Conservation (phyloP, 2,797 vertebrate species). For the Falco cherrug region DNA sequence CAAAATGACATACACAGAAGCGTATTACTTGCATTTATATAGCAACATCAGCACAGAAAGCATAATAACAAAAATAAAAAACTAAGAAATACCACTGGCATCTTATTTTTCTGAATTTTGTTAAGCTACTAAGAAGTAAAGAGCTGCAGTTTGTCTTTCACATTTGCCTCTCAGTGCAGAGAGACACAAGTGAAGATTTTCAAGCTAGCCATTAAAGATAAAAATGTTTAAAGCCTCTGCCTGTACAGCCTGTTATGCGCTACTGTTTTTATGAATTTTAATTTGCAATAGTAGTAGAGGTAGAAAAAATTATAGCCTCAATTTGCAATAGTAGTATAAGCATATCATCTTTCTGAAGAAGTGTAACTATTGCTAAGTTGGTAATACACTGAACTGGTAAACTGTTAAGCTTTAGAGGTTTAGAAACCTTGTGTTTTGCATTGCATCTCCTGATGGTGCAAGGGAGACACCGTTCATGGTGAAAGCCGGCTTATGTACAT, state of each 20-base stretch:
- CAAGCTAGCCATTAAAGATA: conserved; percentile 33
- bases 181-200: conserved; percentile 23
- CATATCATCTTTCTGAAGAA: background rate
- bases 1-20: background rate
- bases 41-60: background rate
- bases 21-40: background rate
- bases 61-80: background rate
- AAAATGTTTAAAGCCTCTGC: conserved; percentile 24
- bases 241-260: background rate
- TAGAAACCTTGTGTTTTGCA: conserved; percentile 32
- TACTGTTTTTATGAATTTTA: background rate
- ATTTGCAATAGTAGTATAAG: background rate
- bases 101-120: background rate
- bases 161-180: conserved; percentile 33
- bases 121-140: conserved; percentile 35
- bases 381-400: conserved; percentile 6
- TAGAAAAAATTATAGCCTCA: background rate
- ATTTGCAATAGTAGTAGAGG: conserved; percentile 2
- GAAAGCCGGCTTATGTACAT: conserved; percentile 48
- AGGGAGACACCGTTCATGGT: background rate
- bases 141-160: conserved; percentile 34
- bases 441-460: background rate
- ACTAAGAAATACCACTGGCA: background rate
- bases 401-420: conserved; percentile 1
- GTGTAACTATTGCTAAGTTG: conserved; percentile 5